Percentiles rank a stretch among this genome's conserved stretches.
Evolutionary conservation across 2,888 invertebrate species (phyloP).

Genomic region (Phalera bucephala): DNA sequence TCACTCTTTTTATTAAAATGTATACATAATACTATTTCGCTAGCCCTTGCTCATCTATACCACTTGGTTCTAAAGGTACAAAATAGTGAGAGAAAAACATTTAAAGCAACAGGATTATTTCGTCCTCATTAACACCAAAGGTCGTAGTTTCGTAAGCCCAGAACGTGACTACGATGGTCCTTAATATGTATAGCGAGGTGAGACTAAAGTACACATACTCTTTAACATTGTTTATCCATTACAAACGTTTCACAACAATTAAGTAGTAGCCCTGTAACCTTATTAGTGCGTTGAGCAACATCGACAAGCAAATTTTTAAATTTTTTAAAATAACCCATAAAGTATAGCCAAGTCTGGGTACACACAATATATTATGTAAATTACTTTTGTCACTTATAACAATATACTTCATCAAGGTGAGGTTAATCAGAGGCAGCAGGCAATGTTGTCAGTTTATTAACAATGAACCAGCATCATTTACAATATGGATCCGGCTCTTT

Average conservation of each 20-base stretch:
- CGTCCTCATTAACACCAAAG: neutral
- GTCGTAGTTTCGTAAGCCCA: neutral
- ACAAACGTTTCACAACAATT: conserved; percentile 5
- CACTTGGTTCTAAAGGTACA: no score
- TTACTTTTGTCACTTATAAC: neutral
- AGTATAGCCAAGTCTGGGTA: no score
- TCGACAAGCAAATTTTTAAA: neutral
- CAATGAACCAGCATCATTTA: conserved; percentile 5
- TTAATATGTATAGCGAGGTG: conserved; percentile 8
- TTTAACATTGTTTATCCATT: conserved; percentile 10
- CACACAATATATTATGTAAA: neutral
- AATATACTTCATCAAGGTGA: conserved; percentile 5
- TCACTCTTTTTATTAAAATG: no score
- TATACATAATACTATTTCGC: no score
- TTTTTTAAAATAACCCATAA: neutral
- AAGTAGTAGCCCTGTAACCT: neutral
- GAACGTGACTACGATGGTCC: conserved; percentile 1
- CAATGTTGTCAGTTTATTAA: conserved; percentile 1
- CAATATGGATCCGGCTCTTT: conserved; percentile 3
- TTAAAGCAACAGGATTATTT: neutral
- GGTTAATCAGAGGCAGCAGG: conserved; percentile 1
- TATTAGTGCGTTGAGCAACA: neutral
- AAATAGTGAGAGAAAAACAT: neutral
- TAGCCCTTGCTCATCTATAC: no score
- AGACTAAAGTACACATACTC: neutral